Evolutionary conservation across 35 echinoderm and acorn worm species (phyloP).

Genomic region (Eucidaris tribuloides): DNA sequence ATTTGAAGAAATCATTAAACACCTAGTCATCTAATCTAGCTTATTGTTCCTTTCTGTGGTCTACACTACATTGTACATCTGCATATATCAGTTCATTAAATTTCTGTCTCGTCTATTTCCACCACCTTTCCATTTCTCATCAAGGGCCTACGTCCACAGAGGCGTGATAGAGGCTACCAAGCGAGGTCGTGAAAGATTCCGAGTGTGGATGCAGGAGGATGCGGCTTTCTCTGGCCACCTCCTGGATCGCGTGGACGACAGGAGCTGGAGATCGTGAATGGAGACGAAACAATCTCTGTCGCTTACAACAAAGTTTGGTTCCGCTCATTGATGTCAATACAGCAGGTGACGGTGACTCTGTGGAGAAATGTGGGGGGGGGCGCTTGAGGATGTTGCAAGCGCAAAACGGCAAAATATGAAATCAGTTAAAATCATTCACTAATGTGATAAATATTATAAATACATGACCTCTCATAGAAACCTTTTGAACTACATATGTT

Average conservation of each 20-base stretch:
- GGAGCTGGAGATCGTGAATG: conserved; percentile 98
- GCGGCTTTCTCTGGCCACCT: conserved; percentile 90
- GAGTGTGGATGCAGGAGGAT: conserved; percentile 95
- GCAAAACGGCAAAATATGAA: too few species aligned
- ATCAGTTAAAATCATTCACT: too few species aligned
- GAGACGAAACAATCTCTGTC: conserved; percentile 94
- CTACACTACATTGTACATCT: too few species aligned
- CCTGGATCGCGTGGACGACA: conserved; percentile 90
- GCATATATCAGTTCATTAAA: background rate
- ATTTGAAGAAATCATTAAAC: background rate
- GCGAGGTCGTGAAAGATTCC: conserved; percentile 89
- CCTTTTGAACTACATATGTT: too few species aligned
- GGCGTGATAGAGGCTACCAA: conserved; percentile 83
- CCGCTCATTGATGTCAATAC: conserved; percentile 91
- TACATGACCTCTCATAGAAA: too few species aligned
- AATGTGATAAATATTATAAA: too few species aligned
- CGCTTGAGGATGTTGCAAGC: too few species aligned
- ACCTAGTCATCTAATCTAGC: background rate
- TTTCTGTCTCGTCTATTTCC: background rate
- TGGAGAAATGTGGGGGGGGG: too few species aligned
- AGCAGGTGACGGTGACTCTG: too few species aligned
- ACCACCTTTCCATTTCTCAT: background rate
- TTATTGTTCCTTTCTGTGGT: too few species aligned
- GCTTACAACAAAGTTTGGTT: conserved; percentile 96
- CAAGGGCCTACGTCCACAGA: conserved; percentile 93